Evolutionary conservation across 2,888 invertebrate genomes (phyloP).

Genomic region (Hanleya hanleyi): DNA sequence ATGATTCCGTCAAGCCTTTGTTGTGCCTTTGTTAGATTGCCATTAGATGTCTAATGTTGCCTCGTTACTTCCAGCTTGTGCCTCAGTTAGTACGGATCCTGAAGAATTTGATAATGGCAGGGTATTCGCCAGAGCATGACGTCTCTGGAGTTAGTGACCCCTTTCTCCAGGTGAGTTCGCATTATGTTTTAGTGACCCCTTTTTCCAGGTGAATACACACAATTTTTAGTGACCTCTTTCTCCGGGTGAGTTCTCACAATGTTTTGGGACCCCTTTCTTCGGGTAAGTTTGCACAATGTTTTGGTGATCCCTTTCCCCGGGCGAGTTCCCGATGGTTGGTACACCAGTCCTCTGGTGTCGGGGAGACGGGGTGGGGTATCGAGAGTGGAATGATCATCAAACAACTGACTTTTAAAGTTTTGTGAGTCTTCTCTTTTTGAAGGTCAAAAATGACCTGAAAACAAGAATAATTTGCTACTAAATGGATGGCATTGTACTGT

Average conservation of each 20-base stretch:
- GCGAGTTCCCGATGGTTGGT: background rate
- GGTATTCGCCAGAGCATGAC: constrained; percentile 99
- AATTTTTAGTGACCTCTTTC: background rate
- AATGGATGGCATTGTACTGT: no score
- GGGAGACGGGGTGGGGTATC: no score
- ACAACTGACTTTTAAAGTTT: no score
- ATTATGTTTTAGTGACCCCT: background rate
- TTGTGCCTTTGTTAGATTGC: background rate
- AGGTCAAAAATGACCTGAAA: no score
- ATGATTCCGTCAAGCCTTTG: no score
- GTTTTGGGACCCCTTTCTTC: background rate
- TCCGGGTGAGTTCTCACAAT: background rate
- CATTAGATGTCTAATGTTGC: no score
- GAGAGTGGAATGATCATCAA: no score
- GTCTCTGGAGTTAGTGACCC: constrained; percentile 99
- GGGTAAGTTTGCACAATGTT: background rate
- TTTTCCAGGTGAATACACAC: background rate
- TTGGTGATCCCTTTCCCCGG: background rate
- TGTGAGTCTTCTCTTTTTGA: no score
- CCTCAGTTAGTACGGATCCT: constrained; percentile 98
- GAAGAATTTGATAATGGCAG: constrained; percentile 98
- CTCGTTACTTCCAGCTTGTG: constrained; percentile 85
- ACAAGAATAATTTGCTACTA: no score
- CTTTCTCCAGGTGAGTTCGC: constrained; percentile 88
- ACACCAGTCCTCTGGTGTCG: no score